Base-by-base conservation (phyloP, 2,888 invertebrate species). In the Sinhomidia bicolor region DNA sequence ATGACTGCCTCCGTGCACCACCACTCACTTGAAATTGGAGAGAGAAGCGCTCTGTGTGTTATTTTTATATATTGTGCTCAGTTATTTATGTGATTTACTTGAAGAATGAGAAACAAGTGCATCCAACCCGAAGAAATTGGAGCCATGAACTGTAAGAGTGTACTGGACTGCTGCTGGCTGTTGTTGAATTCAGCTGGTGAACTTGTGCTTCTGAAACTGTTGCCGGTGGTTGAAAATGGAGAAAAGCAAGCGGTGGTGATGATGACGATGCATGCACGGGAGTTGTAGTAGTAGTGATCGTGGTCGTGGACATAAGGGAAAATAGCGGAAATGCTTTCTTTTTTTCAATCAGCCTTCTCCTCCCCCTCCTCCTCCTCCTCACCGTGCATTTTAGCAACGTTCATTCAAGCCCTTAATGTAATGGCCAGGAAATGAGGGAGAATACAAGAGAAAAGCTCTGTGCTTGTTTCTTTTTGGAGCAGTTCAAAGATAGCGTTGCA, bases 71-170 rank as follows among this genome's bases (percentile, higher is more conserved):
- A n/a, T 71, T 4, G 41, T 9, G 10, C 3, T 7, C 44, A 41
- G 32, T 65, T 36, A 36, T n/a, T 65, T 41, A 71, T 71, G 44
- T 44, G 44, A 71, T 44, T 71, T 41, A 68, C 68, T 41, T 41
- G 23, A 44, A 29, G 71, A 71, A 71, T 71, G 71, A 44, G 44
- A 71, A 71, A 71, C 71, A 71, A 71, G 71, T 71, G 71, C 71
- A 44, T 26, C 23, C 71, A 44, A 71, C 71, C 23, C 6, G 71
- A 71, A 71, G 47, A 71, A 71, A 71, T 71, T 20, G 44, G 44
- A 71, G 12, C 41, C 23, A 71, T 44, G 23, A 44, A 71, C 20
- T 44, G 71, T 44, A 44, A 23, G 44, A 71, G 71, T 71, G 44
- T 41, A 44, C 14, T 44, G 71, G 71, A 23, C 71, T 71, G 71